Base-by-base conservation (phyloP, 2,797 vertebrate genomes). In the Amblyopsis hoosieri region DNA sequence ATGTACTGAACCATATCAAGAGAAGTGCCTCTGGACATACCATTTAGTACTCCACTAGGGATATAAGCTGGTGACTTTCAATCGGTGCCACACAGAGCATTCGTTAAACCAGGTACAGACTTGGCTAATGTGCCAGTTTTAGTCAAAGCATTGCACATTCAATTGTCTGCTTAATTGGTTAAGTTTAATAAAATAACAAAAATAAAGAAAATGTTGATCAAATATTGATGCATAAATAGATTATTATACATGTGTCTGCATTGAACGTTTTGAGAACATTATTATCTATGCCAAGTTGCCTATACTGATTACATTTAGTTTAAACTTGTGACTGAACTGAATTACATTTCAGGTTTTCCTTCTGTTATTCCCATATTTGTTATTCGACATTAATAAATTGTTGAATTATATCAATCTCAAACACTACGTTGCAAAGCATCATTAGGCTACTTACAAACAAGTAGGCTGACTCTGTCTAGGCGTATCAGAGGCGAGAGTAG, bases 31-130 rank as follows among this genome's bases (percentile, higher is more conserved):
- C 19, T 54, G 67, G 86, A 76, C 80, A 76, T 76, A 75, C 71
- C 76, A 75, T 84, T 79, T 79, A 81, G 60, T 71, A 83, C 83
- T 72, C 67, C 78, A 75, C 73, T 31, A 72, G 70, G 71, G 77
- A 83, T 80, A 82, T 71, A 67, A 87, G 73, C 65, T 61, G 59
- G 67, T 81, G 81, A 84, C 83, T 84, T 84, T 85, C 73, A 59
- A 62, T 86, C 68, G 79, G 74, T 69, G 70, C 66, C 60, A 82
- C 17, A 65, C 55, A 67, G 71, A 78, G 62, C 58, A 66, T 69
- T 83, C 74, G 80, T 86, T 78, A 78, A 80, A 75, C 72, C 75
- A 62, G 78, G 76, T 76, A 33, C 37, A 65, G 47, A 62, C 49
- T 12, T 14, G 74, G 59, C 64, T 75, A 74, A 76, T 11, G 83